Base-by-base conservation (phyloP, 1,140 invertebrate genomes). In the Drosophila busckii region DNA sequence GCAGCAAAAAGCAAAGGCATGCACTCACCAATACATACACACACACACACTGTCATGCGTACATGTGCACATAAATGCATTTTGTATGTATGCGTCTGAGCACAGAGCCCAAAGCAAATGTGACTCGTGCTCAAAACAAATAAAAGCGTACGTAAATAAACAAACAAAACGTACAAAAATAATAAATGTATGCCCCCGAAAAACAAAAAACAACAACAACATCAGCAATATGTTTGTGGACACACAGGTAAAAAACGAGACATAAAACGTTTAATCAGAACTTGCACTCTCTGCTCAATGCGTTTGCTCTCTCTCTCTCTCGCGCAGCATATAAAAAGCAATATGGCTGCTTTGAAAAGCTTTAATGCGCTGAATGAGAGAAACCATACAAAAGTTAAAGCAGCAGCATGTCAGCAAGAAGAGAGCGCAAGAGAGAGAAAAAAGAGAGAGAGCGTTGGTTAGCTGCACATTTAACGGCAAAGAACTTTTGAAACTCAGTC, bases 321-420 rank as follows among this genome's bases (percentile, higher is more conserved):
- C n/a, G n/a, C n/a, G n/a, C n/a, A 28, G 38, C 17, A 32, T 52
- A 16, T n/a, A 42, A 71, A 78, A 80, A 80, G 69, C 75, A 80
- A 80, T 25, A 80, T 80, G 75, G 75, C 75, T 80, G 75, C 75
- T 80, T 73, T 76, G 7, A 23, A 75, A 80, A 83, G 76, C 76
- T 80, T 80, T 75, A 35, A 22, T 80, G 54, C 68, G 75, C 76
- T 80, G 71, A 78, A 80, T 73, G 34, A 52, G 55, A 34, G 37
- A 35, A 29, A 49, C 10, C 20, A 15, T 29, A 50, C 9, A 15
- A 40, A 29, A 32, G 15, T 17, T 49, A 32, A n/a, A 16, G 17
- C 23, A n/a, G n/a, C n/a, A 9, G 16, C 31, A 37, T 50, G 46
- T 35, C 44, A 58, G 54, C 53, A 49, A 25, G 2, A 15, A 37